Conservation (phyloP, 1,140 invertebrate species). For the Conopomorpha cramerella region DNA sequence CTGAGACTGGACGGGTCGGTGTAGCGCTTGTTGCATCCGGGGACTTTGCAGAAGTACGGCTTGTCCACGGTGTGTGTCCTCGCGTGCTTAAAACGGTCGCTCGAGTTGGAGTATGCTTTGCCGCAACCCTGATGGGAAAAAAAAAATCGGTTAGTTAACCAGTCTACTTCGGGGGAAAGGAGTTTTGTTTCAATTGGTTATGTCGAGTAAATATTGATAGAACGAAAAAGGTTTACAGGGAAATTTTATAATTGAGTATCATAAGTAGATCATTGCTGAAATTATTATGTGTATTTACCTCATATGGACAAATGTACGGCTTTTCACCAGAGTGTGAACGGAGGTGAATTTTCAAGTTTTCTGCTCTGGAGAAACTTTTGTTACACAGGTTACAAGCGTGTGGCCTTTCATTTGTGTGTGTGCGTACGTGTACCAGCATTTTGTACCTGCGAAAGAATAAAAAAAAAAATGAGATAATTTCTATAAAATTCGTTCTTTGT, state of each 20-base stretch:
- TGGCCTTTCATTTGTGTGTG: constrained; percentile 88
- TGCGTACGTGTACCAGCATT: constrained; percentile 88
- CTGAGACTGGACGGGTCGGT: constrained; percentile 87
- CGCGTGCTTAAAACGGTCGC: constrained; percentile 88
- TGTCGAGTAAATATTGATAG: too few relatives aligned
- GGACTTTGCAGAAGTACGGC: constrained; percentile 81
- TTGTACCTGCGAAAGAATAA: constrained; percentile 73
- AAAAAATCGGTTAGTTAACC: not conserved
- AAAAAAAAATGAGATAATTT: too few relatives aligned
- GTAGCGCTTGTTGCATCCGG: constrained; percentile 84
- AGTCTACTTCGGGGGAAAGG: too few relatives aligned
- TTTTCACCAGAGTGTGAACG: constrained; percentile 87
- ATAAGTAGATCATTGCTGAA: too few relatives aligned
- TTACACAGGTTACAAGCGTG: constrained; percentile 82
- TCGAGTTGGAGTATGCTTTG: constrained; percentile 89
- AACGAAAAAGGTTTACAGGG: constrained; percentile 1
- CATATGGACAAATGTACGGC: constrained; percentile 84
- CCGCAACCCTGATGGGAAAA: constrained; percentile 69
- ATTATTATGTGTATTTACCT: too few relatives aligned
- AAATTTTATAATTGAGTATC: constrained; percentile 3
- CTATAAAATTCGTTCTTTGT: too few relatives aligned
- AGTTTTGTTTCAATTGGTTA: too few relatives aligned
- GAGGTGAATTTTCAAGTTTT: constrained; percentile 89
- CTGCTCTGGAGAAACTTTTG: constrained; percentile 86
- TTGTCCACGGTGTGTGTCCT: constrained; percentile 85